Base-by-base conservation (phyloP, 2,113 vertebrate species). In the Oryzias curvinotus region DNA sequence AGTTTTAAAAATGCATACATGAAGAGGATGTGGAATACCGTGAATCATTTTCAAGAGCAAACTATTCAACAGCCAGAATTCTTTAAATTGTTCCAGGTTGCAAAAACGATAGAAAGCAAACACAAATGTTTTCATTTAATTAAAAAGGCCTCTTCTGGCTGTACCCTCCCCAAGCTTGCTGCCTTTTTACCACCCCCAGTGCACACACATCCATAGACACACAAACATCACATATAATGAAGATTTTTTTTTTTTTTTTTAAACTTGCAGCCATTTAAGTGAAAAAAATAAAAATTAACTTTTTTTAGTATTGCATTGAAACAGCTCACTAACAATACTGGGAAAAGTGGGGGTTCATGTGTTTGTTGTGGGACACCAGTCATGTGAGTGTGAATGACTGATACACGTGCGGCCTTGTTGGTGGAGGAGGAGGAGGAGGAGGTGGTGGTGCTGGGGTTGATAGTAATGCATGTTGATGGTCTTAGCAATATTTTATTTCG, bases 71-170 rank as follows among this genome's bases (percentile, higher is more conserved):
- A 68, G 54, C 66, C 46, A 62, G 78, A 87, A 83, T 82, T 71
- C 70, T 70, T 70, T 2, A 68, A 80, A 82, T 85, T 71, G 69
- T 86, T 73, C 78, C 71, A 71, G 73, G 81, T 84, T 85, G 64
- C 59, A 68, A 14, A 73, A 46, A 19, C 16, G 49, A 71, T 78
- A 64, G 67, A 77, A 78, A 58, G 82, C 88, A 88, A 89, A 87
- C 84, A 88, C 85, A 88, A 91, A 88, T 92, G 88, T 90, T 89
- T 90, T 90, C 84, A 82, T 89, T 92, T 90, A 89, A 89, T 91
- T 89, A 86, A 87, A 86, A 88, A 81, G 78, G 72, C 69, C 84
- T 87, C 84, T 71, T 86, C 75, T 82, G 23, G 57, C 57, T 73
- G 65, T 76, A 80, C 77, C 86, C 81, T 78, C 86, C 82, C 71